Base-by-base conservation (phyloP, 1,140 invertebrate genomes). In the Procambarus clarkii region DNA sequence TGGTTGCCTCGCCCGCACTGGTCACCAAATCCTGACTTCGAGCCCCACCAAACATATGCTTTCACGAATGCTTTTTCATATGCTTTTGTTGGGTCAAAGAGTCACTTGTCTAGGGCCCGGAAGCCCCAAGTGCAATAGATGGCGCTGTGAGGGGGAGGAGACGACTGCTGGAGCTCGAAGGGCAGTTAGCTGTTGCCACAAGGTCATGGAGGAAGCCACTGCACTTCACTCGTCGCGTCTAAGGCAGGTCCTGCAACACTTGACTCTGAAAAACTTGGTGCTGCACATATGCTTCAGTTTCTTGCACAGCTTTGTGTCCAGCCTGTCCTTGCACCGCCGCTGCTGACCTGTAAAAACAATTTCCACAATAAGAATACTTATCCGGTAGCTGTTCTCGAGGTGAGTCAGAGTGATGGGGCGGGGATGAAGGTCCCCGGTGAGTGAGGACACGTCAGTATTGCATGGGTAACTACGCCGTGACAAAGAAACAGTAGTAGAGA, bases 221-320 rank as follows among this genome's bases (percentile, higher is more conserved):
- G 1, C 21, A 44, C 50, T 24, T 89, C 48, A 89, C 9, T 50
- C 46, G 2, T 21, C 34, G n/a, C 58, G 54, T n/a, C 44, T 81
- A 60, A 91, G 82, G 87, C 94, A 94, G 13, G 94, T 94, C 45
- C 93, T 87, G 89, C 94, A 94, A 64, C 94, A 94, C 80, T 94
- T 94, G 54, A 94, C 93, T n/a, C 93, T 93, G 93, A 94, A 94
- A 92, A 94, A 94, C 91, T 93, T 94, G 48, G 94, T 94, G 54
- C 60, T 91, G 46, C 94, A 94, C 94, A 94, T 94, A 81, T 94
- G 94, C 7, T 93, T 92, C 71, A 94, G 89, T 0, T 93, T 92
- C n/a, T 92, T 86, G 92, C 94, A 94, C 24, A 94, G 71, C 50
- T 92, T 93, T 5, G 92, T 92, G 64, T 94, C 94, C 93, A 94